Base-by-base conservation (phyloP, 2,113 vertebrate genomes). In the Ailurus styani region DNA sequence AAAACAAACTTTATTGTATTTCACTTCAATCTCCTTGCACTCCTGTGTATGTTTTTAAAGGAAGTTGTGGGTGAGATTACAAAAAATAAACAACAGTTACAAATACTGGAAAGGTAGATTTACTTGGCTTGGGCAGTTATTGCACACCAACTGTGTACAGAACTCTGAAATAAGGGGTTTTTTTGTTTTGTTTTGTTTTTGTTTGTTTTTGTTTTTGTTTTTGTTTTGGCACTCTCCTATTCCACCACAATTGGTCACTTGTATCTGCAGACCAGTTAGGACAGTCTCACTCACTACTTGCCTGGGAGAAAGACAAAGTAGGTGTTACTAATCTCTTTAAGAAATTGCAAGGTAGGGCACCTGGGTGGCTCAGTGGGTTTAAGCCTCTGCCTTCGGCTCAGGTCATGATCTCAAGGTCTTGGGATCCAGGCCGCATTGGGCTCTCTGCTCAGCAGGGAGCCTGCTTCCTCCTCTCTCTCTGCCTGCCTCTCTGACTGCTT, bases 1-100 rank as follows among this genome's bases (percentile, higher is more conserved):
- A 92, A 27, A 75, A 72, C 21, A 96, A 77, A 79, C 12, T n/a
- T 40, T 50, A 64, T 42, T 97, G 62, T 83, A 94, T 88, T 93
- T 91, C 21, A 52, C 37, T 83, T 79, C 60, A 47, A 57, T 15
- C 12, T 91, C 8, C 72, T 34, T 55, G 20, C 13, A 37, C 17
- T 57, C 37, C 50, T 34, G 12, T 6, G 47, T 87, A 78, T 70
- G 62, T 89, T 89, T 95, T 91, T 78, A 88, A 87, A 89, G 86
- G 77, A 82, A 96, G 52, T 57, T 75, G 60, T 87, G 25, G 11
- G 5, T 57, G 34, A 72, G 37, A 79, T 85, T 60, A 90, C 52
- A 88, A 57, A 81, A 82, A 55, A 55, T 14, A 95, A 88, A 55
- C 7, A 6, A 5, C 50, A 9, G 3, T 70, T 23, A 79, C 34